phyloP scores from a whole-genome alignment of 1,140 invertebrate genomes.

The Leptoteleia sp. region DNA sequence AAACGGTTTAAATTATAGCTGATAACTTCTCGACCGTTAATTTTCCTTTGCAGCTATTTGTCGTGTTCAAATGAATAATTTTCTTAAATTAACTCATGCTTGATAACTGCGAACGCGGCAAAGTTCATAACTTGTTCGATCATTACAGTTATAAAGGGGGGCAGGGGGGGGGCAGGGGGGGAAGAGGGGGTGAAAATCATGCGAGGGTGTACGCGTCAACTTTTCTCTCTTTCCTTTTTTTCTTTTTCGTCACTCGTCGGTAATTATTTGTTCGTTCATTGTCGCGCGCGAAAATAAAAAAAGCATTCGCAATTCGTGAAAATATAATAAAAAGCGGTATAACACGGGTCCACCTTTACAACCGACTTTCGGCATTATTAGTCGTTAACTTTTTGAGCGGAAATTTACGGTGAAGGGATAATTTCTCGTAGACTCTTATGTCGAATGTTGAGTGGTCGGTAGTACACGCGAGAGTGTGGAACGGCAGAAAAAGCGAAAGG shows the following conservation, averaged over 20 bases:
- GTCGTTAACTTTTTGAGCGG: conserved; percentile 16
- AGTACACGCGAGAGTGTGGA: conserved; percentile 1
- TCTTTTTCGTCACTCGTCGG: too few relatives aligned
- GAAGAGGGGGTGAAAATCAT: too few relatives aligned
- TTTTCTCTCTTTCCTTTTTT: too few relatives aligned
- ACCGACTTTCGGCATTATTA: conserved; percentile 1
- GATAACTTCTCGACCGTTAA: conserved; percentile 12
- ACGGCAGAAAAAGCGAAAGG: conserved; percentile 38
- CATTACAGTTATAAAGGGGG: conserved; percentile 13
- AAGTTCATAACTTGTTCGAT: too few relatives aligned
- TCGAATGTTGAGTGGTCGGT: conserved; percentile 30
- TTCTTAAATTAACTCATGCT: conserved; percentile 19
- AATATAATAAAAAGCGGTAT: not conserved
- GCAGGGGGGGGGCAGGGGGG: too few relatives aligned
- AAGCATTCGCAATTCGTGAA: not conserved
- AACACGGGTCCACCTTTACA: conserved; percentile 14
- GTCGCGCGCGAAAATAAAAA: conserved; percentile 5
- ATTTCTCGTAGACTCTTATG: conserved; percentile 22
- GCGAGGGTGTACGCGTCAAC: too few relatives aligned
- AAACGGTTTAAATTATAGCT: not conserved
- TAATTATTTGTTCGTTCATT: conserved; percentile 22
- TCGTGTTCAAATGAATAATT: conserved; percentile 10
- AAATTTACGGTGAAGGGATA: conserved; percentile 20
- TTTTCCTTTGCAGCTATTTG: not conserved
- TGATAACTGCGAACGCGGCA: too few relatives aligned